These are phyloP conservation scores for Trissolcus brochymenae DNA, from an alignment of 2,888 invertebrate species.

Conservation along the genomic window DNA sequence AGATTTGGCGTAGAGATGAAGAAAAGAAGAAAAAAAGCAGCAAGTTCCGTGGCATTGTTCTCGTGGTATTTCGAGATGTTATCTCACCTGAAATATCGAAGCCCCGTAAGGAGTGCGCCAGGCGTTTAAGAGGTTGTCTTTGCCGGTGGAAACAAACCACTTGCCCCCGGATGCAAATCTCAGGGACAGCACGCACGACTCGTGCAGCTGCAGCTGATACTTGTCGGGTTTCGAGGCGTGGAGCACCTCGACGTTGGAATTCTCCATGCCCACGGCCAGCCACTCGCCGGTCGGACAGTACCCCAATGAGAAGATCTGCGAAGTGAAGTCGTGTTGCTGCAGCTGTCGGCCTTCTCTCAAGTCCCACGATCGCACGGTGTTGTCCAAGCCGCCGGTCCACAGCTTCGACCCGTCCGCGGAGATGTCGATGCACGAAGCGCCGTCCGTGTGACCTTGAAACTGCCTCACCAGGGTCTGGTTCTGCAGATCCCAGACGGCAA, in stretches of 20 bases:
- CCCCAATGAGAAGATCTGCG: conserved; percentile 84
- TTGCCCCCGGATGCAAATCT: conserved; percentile 95
- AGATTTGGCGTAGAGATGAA: conserved; percentile 45
- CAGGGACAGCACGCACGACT: conserved; percentile 95
- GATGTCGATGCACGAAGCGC: conserved; percentile 98
- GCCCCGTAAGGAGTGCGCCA: conserved; percentile 97
- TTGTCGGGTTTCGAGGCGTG: conserved; percentile 93
- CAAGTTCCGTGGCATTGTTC: conserved; percentile 24
- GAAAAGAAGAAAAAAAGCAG: conserved; percentile 12
- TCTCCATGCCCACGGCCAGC: conserved; percentile 98
- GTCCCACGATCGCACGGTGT: conserved; percentile 98
- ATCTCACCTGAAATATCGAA: conserved; percentile 96
- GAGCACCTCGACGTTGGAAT: conserved; percentile 94
- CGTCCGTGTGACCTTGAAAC: conserved; percentile 97
- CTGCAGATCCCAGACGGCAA: conserved; percentile 96
- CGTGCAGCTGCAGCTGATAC: conserved; percentile 96
- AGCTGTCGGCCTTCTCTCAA: conserved; percentile 93
- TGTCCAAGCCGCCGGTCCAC: conserved; percentile 97
- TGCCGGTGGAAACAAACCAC: conserved; percentile 97
- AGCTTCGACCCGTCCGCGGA: conserved; percentile 93
- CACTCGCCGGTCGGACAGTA: conserved; percentile 83
- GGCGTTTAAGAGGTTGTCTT: conserved; percentile 94
- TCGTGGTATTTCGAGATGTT: conserved; percentile 83
- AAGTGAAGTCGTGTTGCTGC: conserved; percentile 96
- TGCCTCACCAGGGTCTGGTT: conserved; percentile 94